phyloP scores from a whole-genome alignment of 1,140 invertebrate genomes.

The Panulirus ornatus region DNA sequence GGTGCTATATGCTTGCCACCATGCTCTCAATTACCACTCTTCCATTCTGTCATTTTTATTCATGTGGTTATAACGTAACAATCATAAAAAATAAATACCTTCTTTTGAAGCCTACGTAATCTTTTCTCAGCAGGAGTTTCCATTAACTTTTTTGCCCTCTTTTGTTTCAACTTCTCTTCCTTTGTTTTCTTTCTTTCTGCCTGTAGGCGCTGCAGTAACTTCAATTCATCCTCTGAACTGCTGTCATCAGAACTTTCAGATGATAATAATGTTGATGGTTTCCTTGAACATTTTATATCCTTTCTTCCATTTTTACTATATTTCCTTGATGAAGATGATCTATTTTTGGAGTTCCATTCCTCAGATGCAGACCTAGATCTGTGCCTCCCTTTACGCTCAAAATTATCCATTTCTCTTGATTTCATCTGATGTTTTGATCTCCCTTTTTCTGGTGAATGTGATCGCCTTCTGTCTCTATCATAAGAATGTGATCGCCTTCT shows the following conservation, averaged over 20 bases:
- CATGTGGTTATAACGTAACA: too few relatives aligned
- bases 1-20: too few relatives aligned
- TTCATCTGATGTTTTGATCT: neutral
- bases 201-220: slow-evolving; percentile 32
- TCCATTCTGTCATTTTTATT: too few relatives aligned
- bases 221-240: slow-evolving; percentile 20
- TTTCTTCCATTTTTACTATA: neutral
- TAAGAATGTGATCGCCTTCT: slow-evolving; percentile 21
- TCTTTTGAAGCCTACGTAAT: slow-evolving; percentile 88
- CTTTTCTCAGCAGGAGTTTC: slow-evolving; percentile 98
- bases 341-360: neutral
- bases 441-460: neutral
- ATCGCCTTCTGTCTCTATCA: neutral
- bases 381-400: neutral
- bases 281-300: neutral
- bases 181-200: slow-evolving; percentile 29
- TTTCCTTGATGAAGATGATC: neutral
- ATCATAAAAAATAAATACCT: too few relatives aligned
- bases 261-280: slow-evolving; percentile 20
- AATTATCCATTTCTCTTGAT: neutral
- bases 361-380: neutral
- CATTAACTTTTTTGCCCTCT: slow-evolving; percentile 88
- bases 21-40: too few relatives aligned
- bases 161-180: slow-evolving; percentile 33
- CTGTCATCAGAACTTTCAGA: slow-evolving; percentile 3